A percentile compares a stretch with the other conserved stretches of the same genome.
These are phyloP conservation scores for Antechinus stuartii DNA, from an alignment of 2,113 vertebrate species.

Conservation along the genomic window DNA sequence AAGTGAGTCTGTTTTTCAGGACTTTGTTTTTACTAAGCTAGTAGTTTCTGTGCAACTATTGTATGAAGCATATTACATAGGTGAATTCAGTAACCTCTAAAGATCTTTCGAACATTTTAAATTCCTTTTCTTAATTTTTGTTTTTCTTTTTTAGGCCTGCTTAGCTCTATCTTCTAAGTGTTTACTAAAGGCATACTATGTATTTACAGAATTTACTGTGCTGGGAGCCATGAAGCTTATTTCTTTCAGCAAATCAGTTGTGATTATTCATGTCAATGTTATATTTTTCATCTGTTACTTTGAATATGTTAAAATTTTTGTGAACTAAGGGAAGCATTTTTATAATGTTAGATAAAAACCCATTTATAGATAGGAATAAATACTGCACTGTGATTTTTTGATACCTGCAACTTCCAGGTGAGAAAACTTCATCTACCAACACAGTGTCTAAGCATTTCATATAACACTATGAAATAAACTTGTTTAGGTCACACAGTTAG, in stretches of 20 bases:
- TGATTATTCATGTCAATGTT: constrained; percentile 16
- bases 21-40: not conserved
- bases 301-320: not conserved
- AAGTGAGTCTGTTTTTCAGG: constrained; percentile 46
- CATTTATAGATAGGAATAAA: not conserved
- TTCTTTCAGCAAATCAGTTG: not conserved
- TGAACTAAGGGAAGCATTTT: not conserved
- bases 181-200: constrained; percentile 25
- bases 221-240: constrained; percentile 8
- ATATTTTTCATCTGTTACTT: not conserved
- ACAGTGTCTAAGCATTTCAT: not conserved
- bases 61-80: not conserved
- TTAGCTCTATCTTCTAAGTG: not conserved
- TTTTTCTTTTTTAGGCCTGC: not conserved
- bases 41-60: constrained; percentile 26
- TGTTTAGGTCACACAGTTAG: not conserved
- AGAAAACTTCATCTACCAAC: not conserved
- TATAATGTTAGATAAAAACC: not conserved
- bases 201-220: not conserved
- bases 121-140: constrained; percentile 25
- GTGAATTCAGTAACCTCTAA: constrained; percentile 42
- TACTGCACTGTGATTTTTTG: not conserved
- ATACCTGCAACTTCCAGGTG: not conserved
- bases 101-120: constrained; percentile 44
- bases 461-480: not conserved